phyloP scores from a whole-genome alignment of 2,113 vertebrate species.

The Plectropomus leopardus region DNA sequence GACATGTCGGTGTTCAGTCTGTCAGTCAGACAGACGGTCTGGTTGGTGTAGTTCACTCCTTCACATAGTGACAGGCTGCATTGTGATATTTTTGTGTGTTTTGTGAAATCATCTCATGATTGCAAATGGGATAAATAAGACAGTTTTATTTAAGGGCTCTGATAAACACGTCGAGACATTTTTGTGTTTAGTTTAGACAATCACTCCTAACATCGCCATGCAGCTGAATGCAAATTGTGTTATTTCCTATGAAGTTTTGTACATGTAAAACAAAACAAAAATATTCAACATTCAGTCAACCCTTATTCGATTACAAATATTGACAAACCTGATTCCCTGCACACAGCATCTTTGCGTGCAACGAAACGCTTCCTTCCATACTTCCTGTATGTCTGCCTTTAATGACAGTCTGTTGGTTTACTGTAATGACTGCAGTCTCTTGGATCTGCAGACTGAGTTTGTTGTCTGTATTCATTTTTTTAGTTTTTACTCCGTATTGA shows the following conservation, averaged over 20 bases:
- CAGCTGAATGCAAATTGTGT: neutral
- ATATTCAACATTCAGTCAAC: neutral
- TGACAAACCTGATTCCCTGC: neutral
- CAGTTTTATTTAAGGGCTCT: neutral
- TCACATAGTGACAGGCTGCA: neutral
- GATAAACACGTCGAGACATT: neutral
- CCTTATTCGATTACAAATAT: neutral
- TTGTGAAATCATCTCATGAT: neutral
- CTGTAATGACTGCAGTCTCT: neutral
- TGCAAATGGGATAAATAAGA: neutral
- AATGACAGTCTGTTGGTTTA: neutral
- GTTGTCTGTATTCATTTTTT: neutral
- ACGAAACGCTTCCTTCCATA: too few relatives aligned
- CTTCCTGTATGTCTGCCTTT: constrained; percentile 3
- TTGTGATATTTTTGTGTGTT: neutral
- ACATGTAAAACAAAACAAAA: neutral
- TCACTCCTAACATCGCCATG: neutral
- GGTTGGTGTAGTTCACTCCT: neutral
- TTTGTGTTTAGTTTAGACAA: neutral
- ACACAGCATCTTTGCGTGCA: neutral
- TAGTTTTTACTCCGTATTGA: neutral
- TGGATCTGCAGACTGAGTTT: neutral
- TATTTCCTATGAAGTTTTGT: neutral
- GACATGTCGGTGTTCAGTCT: constrained; percentile 18
- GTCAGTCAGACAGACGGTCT: neutral